These are phyloP conservation scores for Acleris literana DNA, from an alignment of 2,888 invertebrate species.

Conservation along the genomic window DNA sequence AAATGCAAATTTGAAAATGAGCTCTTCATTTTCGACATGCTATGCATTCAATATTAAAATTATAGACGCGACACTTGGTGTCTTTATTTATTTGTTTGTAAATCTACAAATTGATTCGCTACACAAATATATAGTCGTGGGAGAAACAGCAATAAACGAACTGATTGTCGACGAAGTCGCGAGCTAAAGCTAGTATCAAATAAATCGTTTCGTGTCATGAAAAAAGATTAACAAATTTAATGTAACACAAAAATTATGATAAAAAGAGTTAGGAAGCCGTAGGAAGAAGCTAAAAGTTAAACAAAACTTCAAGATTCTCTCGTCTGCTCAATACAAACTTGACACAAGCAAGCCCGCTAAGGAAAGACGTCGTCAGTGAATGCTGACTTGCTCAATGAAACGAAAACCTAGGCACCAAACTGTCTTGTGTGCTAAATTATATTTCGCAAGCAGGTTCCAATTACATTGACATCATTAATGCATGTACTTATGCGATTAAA, in stretches of 20 bases:
- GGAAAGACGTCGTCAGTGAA: neutral
- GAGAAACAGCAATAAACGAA: neutral
- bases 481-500: neutral
- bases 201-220: neutral
- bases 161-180: neutral
- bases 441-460: slow-evolving; percentile 26
- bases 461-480: slow-evolving; percentile 28
- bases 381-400: slow-evolving; percentile 14
- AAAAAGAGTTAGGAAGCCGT: too few relatives aligned
- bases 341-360: neutral
- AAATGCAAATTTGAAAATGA: too few relatives aligned
- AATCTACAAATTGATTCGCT: too few relatives aligned
- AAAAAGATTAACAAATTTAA: too few relatives aligned
- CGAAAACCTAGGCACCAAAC: slow-evolving; percentile 18
- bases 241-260: too few relatives aligned
- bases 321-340: neutral
- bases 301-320: neutral
- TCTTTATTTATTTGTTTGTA: too few relatives aligned
- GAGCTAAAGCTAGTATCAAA: neutral
- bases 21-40: too few relatives aligned
- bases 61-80: too few relatives aligned
- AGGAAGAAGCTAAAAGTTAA: neutral
- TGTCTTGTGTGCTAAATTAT: slow-evolving; percentile 26
- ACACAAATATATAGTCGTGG: too few relatives aligned
- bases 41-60: too few relatives aligned